These are phyloP conservation scores for Eristalis tenax DNA, from an alignment of 2,888 invertebrate genomes.

Conservation along the genomic window DNA sequence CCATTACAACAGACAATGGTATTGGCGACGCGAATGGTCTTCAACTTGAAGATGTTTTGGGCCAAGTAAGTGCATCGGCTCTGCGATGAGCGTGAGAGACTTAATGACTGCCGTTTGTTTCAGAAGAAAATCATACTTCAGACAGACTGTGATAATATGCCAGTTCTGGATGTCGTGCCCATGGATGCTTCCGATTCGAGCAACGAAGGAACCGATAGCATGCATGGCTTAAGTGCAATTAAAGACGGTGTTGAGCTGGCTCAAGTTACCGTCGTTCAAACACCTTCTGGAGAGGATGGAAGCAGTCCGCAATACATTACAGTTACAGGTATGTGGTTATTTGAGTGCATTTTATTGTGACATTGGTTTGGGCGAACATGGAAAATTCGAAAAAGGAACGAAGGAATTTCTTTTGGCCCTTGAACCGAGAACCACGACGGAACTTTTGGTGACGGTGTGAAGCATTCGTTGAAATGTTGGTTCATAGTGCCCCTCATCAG, in stretches of 20 bases:
- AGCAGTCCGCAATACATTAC: constrained; percentile 79
- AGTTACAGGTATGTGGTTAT: constrained; percentile 78
- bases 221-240: constrained; percentile 77
- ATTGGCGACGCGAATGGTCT: constrained; percentile 75
- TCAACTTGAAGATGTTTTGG: constrained; percentile 77
- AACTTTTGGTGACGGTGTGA: no score
- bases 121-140: constrained; percentile 78
- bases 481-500: no score
- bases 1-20: constrained; percentile 73
- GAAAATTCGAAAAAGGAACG: neutral
- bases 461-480: no score
- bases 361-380: no score
- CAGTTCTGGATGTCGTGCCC: constrained; percentile 79
- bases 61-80: constrained; percentile 75
- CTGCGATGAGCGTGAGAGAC: neutral
- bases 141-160: constrained; percentile 74
- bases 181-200: constrained; percentile 80
- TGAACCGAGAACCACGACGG: no score
- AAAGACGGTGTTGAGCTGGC: constrained; percentile 76
- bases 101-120: constrained; percentile 23
- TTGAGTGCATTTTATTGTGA: neutral
- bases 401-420: no score
- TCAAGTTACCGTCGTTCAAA: constrained; percentile 79
- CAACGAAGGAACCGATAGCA: constrained; percentile 74
- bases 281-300: constrained; percentile 76